Evolutionary conservation across 2,888 invertebrate genomes (phyloP), one percentile per base, ranked within the genome.

Genomic region (Tipula lateralis): DNA sequence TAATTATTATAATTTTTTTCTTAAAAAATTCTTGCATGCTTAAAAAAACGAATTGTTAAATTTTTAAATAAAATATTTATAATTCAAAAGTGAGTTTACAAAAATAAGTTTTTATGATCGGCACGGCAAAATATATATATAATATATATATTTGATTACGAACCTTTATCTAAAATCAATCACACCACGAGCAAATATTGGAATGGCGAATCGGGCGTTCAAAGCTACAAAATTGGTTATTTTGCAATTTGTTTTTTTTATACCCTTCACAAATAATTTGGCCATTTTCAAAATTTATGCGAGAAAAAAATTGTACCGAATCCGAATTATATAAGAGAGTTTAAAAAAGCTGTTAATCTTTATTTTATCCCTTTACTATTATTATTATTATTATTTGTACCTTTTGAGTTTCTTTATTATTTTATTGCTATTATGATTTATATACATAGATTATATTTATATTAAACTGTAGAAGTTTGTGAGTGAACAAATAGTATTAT

Each of bases 171-270:
- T 24, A 19, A 83, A 83, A 83, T 83, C 34, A 13, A 34, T 83
- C 83, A 44, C 84, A 84, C 84, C 81, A 84, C 84, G 84, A 84
- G 84, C 84, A 84, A 85, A 85, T 66, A 66, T 84, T 84, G 84
- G 84, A 87, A 87, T 86, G 88, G 89, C 89, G 89, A 88, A 89
- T 88, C 88, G 89, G 89, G 88, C 88, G 88, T 87, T 87, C 87
- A 86, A 87, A 87, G 88, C 88, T 88, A 88, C 87, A 86, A 86
- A 85, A 84, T 86, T 84, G 84, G 84, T 84, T 84, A 66, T 84
- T 34, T 83, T 34, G 30, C 83, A 83, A 34, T 34, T 24, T 34
- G 30, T 83, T 24, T 83, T 83, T 83, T 80, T 82, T 82, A 5
- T 82, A 30, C 30, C 82, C 29, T 30, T 4, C 19, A 83, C 12